Evolutionary conservation across 2,888 invertebrate genomes (phyloP).

Genomic region (Branchipolynoe longqiensis): DNA sequence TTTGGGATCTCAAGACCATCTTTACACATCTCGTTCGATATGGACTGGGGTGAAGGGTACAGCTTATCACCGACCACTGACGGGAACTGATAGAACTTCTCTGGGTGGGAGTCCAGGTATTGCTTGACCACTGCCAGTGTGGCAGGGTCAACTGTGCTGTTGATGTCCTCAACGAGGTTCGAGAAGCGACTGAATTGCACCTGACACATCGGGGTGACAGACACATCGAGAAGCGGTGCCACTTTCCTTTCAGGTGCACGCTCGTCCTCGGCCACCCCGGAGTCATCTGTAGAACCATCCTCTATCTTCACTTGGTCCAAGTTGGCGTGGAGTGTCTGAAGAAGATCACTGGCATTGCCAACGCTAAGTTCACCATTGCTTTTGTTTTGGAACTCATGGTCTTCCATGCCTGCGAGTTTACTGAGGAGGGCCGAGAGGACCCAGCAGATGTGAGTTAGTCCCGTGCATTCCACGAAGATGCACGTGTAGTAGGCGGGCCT

Average conservation of each 20-base stretch:
- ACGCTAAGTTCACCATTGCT: neutral
- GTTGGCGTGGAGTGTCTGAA: neutral
- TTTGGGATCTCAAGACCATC: conserved; percentile 60
- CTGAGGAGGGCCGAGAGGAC: conserved; percentile 56
- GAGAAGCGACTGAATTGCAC: conserved; percentile 60
- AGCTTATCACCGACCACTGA: conserved; percentile 62
- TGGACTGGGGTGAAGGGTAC: conserved; percentile 62
- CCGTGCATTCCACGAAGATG: conserved; percentile 62
- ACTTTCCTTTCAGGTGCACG: neutral
- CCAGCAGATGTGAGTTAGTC: conserved; percentile 65
- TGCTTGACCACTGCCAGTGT: conserved; percentile 57
- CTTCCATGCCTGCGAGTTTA: conserved; percentile 58
- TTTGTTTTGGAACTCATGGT: conserved; percentile 39
- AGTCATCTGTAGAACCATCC: neutral
- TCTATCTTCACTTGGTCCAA: conserved; percentile 15
- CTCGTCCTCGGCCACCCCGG: neutral
- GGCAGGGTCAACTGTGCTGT: conserved; percentile 55
- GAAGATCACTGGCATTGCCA: conserved; percentile 39
- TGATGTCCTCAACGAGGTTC: conserved; percentile 57
- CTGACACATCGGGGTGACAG: neutral
- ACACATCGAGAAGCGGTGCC: neutral
- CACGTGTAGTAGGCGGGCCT: conserved; percentile 64
- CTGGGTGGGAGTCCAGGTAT: conserved; percentile 63
- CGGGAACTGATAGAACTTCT: conserved; percentile 64
- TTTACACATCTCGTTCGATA: conserved; percentile 51